Percentiles rank a stretch among this genome's conserved stretches.
These are phyloP conservation scores for Drosophila antonietae DNA, from an alignment of 2,888 invertebrate genomes.

Conservation along the genomic window DNA sequence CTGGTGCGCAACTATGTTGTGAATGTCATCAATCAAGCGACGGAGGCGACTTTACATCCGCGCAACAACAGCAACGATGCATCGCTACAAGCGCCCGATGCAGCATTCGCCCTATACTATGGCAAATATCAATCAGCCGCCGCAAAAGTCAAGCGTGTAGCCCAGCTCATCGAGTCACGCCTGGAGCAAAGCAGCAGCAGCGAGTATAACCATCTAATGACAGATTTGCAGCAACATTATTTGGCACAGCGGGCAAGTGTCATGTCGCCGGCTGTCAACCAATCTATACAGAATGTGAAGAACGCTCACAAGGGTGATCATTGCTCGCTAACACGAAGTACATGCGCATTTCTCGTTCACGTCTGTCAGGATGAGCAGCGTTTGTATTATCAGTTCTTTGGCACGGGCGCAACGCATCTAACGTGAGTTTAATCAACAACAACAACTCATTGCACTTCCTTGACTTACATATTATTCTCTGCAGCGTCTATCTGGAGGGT, in stretches of 20 bases:
- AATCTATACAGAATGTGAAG: slow-evolving; percentile 89
- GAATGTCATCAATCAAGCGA: slow-evolving; percentile 91
- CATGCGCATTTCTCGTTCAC: slow-evolving; percentile 95
- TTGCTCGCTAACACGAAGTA: slow-evolving; percentile 93
- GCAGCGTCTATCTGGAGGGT: slow-evolving; percentile 91
- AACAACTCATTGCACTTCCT: background rate
- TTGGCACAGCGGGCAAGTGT: slow-evolving; percentile 89
- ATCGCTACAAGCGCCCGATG: slow-evolving; percentile 85
- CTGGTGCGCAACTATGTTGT: slow-evolving; percentile 92
- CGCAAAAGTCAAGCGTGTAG: slow-evolving; percentile 91
- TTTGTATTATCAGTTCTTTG: slow-evolving; percentile 96
- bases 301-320: slow-evolving; percentile 89
- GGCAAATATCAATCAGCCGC: slow-evolving; percentile 98
- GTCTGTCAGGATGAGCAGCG: slow-evolving; percentile 97
- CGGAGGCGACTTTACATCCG: slow-evolving; percentile 88
- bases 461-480: slow-evolving; percentile 7
- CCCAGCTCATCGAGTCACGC: slow-evolving; percentile 92
- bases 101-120: slow-evolving; percentile 94
- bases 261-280: slow-evolving; percentile 89
- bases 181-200: slow-evolving; percentile 88
- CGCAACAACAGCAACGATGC: slow-evolving; percentile 58
- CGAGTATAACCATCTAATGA: slow-evolving; percentile 90
- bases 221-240: slow-evolving; percentile 94
- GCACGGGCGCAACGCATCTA: slow-evolving; percentile 88
- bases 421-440: slow-evolving; percentile 85